Evolutionary conservation across 2,113 vertebrate species (phyloP).

Genomic region (Ophthalmolycus amberensis): DNA sequence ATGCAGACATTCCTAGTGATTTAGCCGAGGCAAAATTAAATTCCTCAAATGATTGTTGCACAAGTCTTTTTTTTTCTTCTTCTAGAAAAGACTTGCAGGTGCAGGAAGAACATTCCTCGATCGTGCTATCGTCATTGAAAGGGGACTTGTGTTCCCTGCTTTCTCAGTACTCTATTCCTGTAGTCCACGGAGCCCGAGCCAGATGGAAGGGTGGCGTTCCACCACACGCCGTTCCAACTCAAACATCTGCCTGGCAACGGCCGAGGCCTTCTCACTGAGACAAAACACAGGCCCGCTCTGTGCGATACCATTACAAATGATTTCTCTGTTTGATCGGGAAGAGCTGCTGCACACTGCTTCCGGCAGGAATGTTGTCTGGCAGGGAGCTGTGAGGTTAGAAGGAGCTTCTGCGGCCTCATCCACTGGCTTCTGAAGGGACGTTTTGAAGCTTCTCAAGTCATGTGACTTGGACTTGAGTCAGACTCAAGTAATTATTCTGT

Average conservation of each 20-base stretch:
- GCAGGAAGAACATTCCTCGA: conserved; percentile 66
- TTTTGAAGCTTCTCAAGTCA: not conserved
- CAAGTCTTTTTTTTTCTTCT: conserved; percentile 28
- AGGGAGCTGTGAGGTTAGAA: not conserved
- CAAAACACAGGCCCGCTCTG: conserved; percentile 66
- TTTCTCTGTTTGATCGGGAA: conserved; percentile 61
- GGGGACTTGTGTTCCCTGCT: conserved; percentile 58
- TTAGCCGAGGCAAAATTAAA: conserved; percentile 72
- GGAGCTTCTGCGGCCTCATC: not conserved
- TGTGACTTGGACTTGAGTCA: not conserved
- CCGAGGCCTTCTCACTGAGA: conserved; percentile 61
- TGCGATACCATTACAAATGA: conserved; percentile 56
- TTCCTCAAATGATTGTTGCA: conserved; percentile 76
- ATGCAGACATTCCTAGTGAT: conserved; percentile 70
- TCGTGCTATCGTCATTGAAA: conserved; percentile 54
- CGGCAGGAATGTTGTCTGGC: not conserved
- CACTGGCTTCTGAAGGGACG: not conserved
- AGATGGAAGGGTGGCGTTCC: conserved; percentile 72
- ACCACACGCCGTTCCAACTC: conserved; percentile 62
- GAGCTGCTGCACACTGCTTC: conserved; percentile 39
- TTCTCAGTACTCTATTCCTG: conserved; percentile 73
- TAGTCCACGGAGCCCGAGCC: conserved; percentile 46
- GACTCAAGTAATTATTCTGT: not conserved
- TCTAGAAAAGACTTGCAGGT: conserved; percentile 68
- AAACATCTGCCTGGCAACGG: conserved; percentile 74